Percentiles rank a stretch among this genome's conserved stretches.
Evolutionary conservation across 1,140 invertebrate genomes (phyloP).

Genomic region (Chymomyza costata): DNA sequence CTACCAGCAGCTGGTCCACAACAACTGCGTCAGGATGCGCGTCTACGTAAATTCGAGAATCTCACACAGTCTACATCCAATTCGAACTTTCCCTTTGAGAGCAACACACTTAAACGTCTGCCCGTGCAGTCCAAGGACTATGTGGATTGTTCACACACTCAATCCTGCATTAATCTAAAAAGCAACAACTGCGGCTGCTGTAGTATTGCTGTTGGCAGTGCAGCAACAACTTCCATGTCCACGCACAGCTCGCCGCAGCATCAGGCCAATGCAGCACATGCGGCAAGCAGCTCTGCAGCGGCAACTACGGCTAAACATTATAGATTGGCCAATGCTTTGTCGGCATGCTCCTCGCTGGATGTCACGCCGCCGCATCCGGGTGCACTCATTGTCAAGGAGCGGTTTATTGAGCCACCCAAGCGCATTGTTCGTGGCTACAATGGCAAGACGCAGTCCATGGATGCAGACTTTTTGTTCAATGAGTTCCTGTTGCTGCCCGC

Average conservation of each 20-base stretch:
- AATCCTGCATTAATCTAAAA: conserved; percentile 69
- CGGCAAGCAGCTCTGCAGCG: conserved; percentile 5
- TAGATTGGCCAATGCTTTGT: conserved; percentile 18
- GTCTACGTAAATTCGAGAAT: conserved; percentile 62
- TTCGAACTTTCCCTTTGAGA: conserved; percentile 69
- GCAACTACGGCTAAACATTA: conserved; percentile 10
- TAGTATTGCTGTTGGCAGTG: conserved; percentile 2
- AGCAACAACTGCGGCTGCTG: conserved; percentile 14
- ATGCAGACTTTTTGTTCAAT: conserved; percentile 66
- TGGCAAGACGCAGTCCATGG: conserved; percentile 74
- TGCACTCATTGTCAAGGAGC: conserved; percentile 75
- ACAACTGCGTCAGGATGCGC: conserved; percentile 56
- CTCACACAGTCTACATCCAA: conserved; percentile 68
- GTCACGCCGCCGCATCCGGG: conserved; percentile 54
- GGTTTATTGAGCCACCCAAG: conserved; percentile 76
- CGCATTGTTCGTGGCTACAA: conserved; percentile 76
- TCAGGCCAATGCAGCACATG: conserved; percentile 3
- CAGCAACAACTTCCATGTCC: background rate
- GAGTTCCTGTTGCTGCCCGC: conserved; percentile 62
- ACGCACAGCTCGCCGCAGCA: conserved; percentile 15
- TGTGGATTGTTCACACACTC: conserved; percentile 52
- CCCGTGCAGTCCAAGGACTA: conserved; percentile 44
- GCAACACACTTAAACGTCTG: conserved; percentile 57
- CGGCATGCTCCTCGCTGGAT: conserved; percentile 18
- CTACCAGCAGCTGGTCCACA: conserved; percentile 40